Conservation (phyloP, 2,113 vertebrate species). For the Microcebus ravelobensis region DNA sequence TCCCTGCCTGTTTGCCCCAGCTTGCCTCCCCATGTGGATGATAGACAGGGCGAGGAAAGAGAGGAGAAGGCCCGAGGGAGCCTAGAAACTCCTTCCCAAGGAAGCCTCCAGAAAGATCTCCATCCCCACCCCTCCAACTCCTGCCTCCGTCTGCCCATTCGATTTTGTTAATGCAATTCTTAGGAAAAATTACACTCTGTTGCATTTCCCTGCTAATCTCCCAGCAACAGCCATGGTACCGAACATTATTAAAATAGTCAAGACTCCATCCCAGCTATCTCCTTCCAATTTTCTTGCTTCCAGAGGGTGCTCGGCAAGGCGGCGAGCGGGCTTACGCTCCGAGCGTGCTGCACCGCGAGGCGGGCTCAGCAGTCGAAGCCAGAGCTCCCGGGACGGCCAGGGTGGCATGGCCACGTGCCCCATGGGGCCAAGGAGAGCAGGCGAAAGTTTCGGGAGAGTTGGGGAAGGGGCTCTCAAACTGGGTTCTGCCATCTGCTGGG, state of each 20-base stretch:
- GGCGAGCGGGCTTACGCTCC: neutral
- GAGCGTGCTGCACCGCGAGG: accelerated
- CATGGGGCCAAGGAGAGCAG: accelerated
- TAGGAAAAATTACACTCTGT: constrained; percentile 69
- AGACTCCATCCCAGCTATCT: constrained; percentile 60
- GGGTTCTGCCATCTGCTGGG: neutral
- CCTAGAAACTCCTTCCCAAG: neutral
- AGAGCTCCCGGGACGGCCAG: neutral
- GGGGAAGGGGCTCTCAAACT: neutral
- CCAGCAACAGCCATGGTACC: constrained; percentile 57
- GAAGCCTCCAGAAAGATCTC: constrained; percentile 13
- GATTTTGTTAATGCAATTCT: constrained; percentile 63
- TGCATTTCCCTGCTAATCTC: constrained; percentile 63
- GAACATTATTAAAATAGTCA: constrained; percentile 67
- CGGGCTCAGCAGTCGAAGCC: neutral
- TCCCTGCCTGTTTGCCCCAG: neutral
- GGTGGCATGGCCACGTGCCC: accelerated
- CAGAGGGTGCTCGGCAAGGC: constrained; percentile 13
- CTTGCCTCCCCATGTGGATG: neutral
- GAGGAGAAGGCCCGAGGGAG: accelerated
- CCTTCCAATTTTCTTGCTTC: constrained; percentile 73
- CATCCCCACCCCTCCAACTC: neutral
- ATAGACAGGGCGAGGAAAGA: neutral
- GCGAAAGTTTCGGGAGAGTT: accelerated
- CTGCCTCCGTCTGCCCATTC: constrained; percentile 15